Conservation (phyloP, 2,797 vertebrate species). For the Coregonus suidteri region DNA sequence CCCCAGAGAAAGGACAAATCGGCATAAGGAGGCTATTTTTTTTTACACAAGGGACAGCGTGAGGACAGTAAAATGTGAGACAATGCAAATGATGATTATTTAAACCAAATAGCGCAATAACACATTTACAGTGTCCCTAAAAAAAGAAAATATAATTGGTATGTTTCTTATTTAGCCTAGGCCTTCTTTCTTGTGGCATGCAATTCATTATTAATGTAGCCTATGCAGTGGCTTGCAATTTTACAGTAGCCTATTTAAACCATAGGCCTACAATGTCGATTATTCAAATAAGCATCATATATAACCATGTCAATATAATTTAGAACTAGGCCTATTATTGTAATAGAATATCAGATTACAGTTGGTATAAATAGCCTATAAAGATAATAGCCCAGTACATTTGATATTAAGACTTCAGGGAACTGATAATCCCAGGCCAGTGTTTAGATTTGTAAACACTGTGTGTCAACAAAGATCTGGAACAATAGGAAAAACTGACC, state of each 20-base stretch:
- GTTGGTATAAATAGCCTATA: conserved; percentile 2
- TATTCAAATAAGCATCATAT: background rate
- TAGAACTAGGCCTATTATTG: conserved; percentile 1
- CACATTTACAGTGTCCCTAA: background rate
- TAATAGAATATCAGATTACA: conserved; percentile 26
- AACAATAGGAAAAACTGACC: background rate
- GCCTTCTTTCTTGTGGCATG: conserved; percentile 46
- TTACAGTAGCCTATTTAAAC: conserved; percentile 18
- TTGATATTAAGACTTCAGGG: conserved; percentile 50
- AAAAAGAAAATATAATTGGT: background rate
- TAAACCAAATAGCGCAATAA: conserved; percentile 1
- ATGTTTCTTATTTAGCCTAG: conserved; percentile 29
- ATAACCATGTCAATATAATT: conserved; percentile 15
- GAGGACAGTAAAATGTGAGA: conserved; percentile 42
- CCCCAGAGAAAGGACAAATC: conserved; percentile 14
- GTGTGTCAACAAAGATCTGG: conserved; percentile 19
- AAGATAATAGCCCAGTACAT: conserved; percentile 18
- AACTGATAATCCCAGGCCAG: conserved; percentile 54
- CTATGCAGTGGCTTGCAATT: conserved; percentile 40
- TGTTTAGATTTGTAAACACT: conserved; percentile 49
- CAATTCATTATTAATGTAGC: conserved; percentile 26
- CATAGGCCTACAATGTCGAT: background rate
- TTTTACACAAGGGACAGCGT: conserved; percentile 3
- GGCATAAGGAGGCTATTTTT: conserved; percentile 43
- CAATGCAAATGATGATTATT: conserved; percentile 17